Percentiles rank a stretch among this genome's conserved stretches.
phyloP scores from a whole-genome alignment of 2,797 vertebrate species.

The Eidolon dupreanum region DNA sequence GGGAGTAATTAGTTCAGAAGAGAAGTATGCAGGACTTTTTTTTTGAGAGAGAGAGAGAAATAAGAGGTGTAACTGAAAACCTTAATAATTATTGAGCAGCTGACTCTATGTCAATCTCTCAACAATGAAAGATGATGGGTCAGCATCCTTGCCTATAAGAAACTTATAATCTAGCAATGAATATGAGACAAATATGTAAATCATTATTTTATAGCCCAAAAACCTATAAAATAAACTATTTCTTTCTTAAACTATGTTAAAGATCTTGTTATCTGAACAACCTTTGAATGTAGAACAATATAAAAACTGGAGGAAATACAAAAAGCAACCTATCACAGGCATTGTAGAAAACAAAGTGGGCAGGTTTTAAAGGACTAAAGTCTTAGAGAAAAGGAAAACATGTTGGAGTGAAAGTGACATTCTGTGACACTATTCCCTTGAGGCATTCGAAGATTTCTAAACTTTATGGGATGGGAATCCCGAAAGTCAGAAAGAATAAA shows the following conservation, averaged over 20 bases:
- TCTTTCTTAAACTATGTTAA: not conserved
- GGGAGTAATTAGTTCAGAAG: not conserved
- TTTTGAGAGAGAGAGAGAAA: not conserved
- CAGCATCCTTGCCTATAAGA: not conserved
- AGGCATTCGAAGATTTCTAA: conserved; percentile 19
- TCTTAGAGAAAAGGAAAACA: not conserved
- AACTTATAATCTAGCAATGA: not conserved
- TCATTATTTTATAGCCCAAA: not conserved
- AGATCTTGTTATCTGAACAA: not conserved
- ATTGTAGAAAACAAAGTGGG: not conserved
- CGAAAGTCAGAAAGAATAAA: not conserved
- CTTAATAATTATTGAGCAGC: not conserved
- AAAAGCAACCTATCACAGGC: not conserved
- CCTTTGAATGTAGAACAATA: not conserved
- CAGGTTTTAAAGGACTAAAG: not conserved
- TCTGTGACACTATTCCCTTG: not conserved
- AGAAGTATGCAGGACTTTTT: not conserved
- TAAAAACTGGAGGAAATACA: not conserved
- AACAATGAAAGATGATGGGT: not conserved
- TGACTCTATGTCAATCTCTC: not conserved
- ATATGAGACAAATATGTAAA: not conserved
- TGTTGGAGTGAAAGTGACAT: not conserved
- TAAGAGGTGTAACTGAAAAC: not conserved
- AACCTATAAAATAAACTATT: not conserved
- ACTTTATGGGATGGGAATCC: not conserved